Conservation (phyloP, 2,888 invertebrate species). For the Chloroclysta siterata region DNA sequence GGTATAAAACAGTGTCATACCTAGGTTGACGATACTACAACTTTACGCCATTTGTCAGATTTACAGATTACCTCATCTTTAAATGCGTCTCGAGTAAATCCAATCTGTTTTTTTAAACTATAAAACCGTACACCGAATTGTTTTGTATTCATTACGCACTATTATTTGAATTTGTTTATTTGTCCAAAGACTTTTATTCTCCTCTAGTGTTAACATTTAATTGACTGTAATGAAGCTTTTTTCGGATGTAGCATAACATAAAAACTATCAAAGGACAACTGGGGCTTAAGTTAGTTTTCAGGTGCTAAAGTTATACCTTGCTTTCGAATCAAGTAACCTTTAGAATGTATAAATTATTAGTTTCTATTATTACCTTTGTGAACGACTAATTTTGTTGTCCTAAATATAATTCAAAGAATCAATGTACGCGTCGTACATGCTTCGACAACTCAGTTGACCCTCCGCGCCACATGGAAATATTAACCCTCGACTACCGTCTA, state of each 20-base stretch:
- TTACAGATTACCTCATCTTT: not conserved
- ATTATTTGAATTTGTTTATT: no score
- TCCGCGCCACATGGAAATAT: slow-evolving; percentile 24
- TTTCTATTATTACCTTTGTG: slow-evolving; percentile 33
- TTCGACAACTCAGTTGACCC: slow-evolving; percentile 15
- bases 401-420: slow-evolving; percentile 40
- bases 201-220: no score
- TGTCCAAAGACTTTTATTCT: no score
- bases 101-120: no score
- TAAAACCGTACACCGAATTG: no score
- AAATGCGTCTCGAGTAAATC: no score
- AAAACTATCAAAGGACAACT: not conserved
- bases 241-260: not conserved
- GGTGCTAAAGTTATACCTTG: no score
- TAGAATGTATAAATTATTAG: not conserved
- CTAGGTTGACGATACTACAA: slow-evolving; percentile 21
- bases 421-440: slow-evolving; percentile 28
- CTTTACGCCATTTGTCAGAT: not conserved
- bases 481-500: slow-evolving; percentile 6
- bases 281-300: not conserved
- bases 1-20: slow-evolving; percentile 29
- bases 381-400: slow-evolving; percentile 22
- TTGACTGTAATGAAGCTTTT: no score
- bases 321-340: not conserved
- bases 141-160: no score